Evolutionary conservation across 2,888 invertebrate genomes (phyloP), one percentile per base, ranked within the genome.

Genomic region (Scaptomyza polygonia): DNA sequence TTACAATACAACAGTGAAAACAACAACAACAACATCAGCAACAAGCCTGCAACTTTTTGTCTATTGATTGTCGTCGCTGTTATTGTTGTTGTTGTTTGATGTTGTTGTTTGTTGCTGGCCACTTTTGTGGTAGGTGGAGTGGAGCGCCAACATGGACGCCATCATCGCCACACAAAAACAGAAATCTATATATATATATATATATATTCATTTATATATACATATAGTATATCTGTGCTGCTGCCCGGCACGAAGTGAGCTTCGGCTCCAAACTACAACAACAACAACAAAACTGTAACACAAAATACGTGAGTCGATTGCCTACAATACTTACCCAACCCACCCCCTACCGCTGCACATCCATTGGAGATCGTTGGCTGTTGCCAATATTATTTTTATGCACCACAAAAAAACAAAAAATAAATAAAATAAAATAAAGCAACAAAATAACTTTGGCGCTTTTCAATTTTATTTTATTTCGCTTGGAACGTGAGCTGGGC

Each of bases 251-350:
- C 84, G 88, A 84, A 77, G 58, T 63, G 42, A 57, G 51, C 67
- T 58, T 66, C 73, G 73, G 59, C 49, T 79, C 47, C 36, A 52
- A 47, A 25, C 64, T 56, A 67, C 66, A 66, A 55, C 47, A 55
- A 64, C 51, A n/a, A n/a, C n/a, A 47, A 62, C 65, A 77, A 77
- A 82, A 87, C 72, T 85, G 88, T 85, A 85, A 85, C 84, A 85
- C 88, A 88, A 85, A 85, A 85, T 88, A 88, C 84, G 84, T 85
- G 84, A 85, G 57, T 85, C 79, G 88, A 85, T 76, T 88, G 71
- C 67, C 67, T 42, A 70, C 79, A 67, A 68, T 62, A 71, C 51
- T 45, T 9, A 29, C 29, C 29, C 7, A 34, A 7, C 3, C 36
- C 36, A 36, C 36, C 14, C 5, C 39, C 62, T 11, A 25, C 36